A percentile compares a stretch with the other conserved stretches of the same genome.
phyloP scores from a whole-genome alignment of 2,888 invertebrate species.

The Drosophila trichaetosa region DNA sequence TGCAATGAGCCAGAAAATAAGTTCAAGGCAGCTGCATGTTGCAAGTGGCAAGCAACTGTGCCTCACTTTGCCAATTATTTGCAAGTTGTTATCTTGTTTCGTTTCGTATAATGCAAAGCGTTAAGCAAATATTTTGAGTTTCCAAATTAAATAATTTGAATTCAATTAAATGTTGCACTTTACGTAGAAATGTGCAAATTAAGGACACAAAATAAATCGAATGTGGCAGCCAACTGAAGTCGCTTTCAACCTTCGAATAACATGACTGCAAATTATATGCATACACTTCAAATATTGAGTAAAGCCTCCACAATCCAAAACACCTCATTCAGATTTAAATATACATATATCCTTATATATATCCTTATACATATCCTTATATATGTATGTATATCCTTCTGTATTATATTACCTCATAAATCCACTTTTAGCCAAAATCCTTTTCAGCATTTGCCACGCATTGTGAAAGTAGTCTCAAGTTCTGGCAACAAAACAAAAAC shows the following conservation, averaged over 20 bases:
- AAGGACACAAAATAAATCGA: neutral
- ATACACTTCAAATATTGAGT: neutral
- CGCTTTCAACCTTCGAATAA: neutral
- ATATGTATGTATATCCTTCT: too few relatives aligned
- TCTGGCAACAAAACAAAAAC: neutral
- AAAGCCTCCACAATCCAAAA: neutral
- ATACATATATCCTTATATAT: too few relatives aligned
- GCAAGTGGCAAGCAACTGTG: constrained; percentile 29
- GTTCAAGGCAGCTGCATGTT: constrained; percentile 39
- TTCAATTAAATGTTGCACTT: neutral
- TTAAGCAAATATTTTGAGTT: neutral
- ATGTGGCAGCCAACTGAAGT: neutral
- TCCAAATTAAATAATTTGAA: neutral
- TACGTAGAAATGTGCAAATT: neutral
- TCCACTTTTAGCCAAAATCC: neutral
- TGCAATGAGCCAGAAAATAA: constrained; percentile 78
- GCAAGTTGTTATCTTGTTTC: neutral
- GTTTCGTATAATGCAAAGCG: neutral
- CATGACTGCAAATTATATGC: neutral
- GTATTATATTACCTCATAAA: neutral
- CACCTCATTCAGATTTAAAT: neutral
- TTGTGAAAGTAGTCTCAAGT: neutral
- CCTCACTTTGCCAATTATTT: constrained; percentile 12
- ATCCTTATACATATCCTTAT: too few relatives aligned
- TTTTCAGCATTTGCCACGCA: neutral